Evolutionary conservation across 2,797 vertebrate genomes (phyloP).

Genomic region (Poeciliopsis gracilis): DNA sequence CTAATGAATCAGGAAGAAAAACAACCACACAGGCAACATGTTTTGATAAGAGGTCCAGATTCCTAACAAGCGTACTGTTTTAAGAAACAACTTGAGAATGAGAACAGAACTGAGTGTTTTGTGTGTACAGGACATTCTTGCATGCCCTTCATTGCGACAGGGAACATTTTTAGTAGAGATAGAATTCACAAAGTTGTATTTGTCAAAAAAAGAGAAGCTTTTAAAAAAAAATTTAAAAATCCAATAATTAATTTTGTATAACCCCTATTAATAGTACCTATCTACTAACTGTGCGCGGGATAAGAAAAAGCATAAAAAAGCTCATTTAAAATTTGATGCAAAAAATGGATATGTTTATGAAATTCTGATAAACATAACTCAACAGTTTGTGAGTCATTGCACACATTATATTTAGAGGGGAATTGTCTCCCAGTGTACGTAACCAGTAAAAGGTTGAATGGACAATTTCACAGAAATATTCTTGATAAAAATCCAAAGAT

Average conservation of each 20-base stretch:
- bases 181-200: neutral
- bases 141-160: too few relatives aligned
- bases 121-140: neutral
- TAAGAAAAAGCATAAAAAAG: neutral
- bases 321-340: neutral
- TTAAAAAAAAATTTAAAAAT: neutral
- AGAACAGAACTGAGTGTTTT: neutral
- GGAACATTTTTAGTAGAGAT: neutral
- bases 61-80: neutral
- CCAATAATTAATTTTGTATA: neutral
- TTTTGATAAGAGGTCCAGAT: neutral
- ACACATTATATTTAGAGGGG: neutral
- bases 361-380: neutral
- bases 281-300: neutral
- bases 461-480: neutral
- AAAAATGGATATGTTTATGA: neutral
- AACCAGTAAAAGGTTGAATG: neutral
- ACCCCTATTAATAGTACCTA: neutral
- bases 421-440: neutral
- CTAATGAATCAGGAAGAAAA: conserved; percentile 67
- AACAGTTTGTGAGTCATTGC: neutral
- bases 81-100: neutral
- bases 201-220: neutral
- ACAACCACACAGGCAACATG: neutral
- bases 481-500: neutral